phyloP scores from a whole-genome alignment of 2,113 vertebrate species.

The Rhinopomastus cyanomelas region DNA sequence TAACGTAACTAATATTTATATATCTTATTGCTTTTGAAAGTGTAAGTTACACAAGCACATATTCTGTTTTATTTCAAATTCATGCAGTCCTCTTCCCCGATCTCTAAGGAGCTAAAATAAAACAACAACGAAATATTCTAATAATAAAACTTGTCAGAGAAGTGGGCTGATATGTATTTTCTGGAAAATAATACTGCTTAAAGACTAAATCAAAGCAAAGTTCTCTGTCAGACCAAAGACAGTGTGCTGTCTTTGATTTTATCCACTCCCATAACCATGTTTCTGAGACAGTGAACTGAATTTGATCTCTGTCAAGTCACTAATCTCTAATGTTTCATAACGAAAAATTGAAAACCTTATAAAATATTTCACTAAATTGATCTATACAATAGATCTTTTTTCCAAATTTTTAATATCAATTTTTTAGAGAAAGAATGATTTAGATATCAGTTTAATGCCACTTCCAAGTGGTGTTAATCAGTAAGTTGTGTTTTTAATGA shows the following conservation, averaged over 20 bases:
- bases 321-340: neutral
- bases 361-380: neutral
- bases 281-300: neutral
- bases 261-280: neutral
- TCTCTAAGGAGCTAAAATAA: constrained; percentile 6
- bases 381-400: neutral
- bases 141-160: constrained; percentile 36
- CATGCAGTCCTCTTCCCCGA: neutral
- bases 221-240: neutral
- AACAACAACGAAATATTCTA: constrained; percentile 8
- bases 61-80: constrained; percentile 42
- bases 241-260: constrained; percentile 1
- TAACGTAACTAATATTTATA: constrained; percentile 52
- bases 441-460: neutral
- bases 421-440: neutral
- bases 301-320: neutral
- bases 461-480: no score
- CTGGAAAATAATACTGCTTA: constrained; percentile 32
- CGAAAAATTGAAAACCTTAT: neutral
- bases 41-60: constrained; percentile 10
- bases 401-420: neutral
- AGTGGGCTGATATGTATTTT: neutral
- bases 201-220: constrained; percentile 24
- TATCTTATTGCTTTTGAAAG: constrained; percentile 49
- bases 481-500: neutral